A percentile compares a stretch with the other conserved stretches of the same genome.
Conservation (phyloP, 2,113 vertebrate genomes). For the Numenius arquata region DNA sequence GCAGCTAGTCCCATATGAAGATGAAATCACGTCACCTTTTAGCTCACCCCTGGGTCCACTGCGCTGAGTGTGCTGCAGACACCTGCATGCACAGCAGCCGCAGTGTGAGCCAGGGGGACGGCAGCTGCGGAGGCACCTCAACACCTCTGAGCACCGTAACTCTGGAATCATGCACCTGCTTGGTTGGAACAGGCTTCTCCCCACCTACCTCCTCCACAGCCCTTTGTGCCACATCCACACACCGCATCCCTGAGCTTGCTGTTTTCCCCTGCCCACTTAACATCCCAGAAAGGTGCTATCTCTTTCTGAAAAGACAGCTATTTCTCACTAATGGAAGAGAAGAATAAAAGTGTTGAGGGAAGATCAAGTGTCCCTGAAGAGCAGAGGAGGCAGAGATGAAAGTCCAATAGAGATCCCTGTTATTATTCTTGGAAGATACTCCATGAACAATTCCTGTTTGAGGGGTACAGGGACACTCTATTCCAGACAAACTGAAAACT, state of each 20-base stretch:
- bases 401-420: not conserved
- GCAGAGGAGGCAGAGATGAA: not conserved
- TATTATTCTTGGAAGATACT: not conserved
- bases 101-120: not conserved
- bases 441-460: not conserved
- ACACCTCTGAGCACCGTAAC: not conserved
- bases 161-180: not conserved
- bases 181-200: not conserved
- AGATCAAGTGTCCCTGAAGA: not conserved
- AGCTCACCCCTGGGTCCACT: not conserved
- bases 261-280: not conserved
- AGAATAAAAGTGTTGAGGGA: not conserved
- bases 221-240: not conserved
- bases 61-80: not conserved
- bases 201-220: not conserved
- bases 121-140: not conserved
- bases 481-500: not conserved
- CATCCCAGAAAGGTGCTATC: not conserved
- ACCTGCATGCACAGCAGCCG: not conserved
- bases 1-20: not conserved
- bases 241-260: not conserved
- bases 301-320: constrained; percentile 7
- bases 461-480: not conserved
- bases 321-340: not conserved
- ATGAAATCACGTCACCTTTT: not conserved